These are phyloP conservation scores for Strix aluco DNA, from an alignment of 2,113 vertebrate genomes.

Conservation along the genomic window DNA sequence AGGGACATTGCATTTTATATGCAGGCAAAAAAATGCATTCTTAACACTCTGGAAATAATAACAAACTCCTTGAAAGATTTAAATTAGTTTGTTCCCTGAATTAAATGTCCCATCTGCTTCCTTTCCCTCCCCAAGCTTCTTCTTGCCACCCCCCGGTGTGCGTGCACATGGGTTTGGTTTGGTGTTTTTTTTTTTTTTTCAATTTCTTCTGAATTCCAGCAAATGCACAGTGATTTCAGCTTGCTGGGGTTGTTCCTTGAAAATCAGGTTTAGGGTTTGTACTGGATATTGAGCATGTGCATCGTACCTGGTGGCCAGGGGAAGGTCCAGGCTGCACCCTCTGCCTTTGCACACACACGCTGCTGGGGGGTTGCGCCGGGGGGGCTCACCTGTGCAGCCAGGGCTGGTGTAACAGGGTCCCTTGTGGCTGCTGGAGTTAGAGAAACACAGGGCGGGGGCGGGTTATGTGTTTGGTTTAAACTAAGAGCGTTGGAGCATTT, in stretches of 20 bases:
- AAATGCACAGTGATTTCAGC: background rate
- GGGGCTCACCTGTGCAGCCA: background rate
- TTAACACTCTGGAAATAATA: conserved; percentile 57
- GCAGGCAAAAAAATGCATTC: conserved; percentile 1
- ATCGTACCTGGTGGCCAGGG: rapidly evolving
- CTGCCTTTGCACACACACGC: background rate
- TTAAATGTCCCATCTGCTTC: conserved; percentile 68
- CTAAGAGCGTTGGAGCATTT: background rate
- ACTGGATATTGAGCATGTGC: background rate
- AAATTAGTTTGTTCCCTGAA: conserved; percentile 63
- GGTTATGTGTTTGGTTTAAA: background rate
- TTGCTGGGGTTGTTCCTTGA: background rate
- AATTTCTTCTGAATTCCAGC: background rate
- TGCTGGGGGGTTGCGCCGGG: background rate
- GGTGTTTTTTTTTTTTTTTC: background rate
- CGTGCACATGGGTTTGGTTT: background rate
- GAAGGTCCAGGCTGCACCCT: background rate
- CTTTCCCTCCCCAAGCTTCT: conserved; percentile 35
- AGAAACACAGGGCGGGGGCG: rapidly evolving
- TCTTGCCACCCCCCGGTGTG: background rate
- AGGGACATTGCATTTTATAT: conserved; percentile 6
- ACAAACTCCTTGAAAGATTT: conserved; percentile 54
- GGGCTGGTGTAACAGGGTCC: rapidly evolving
- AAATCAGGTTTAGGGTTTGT: background rate
- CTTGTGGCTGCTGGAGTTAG: background rate